Percentiles rank a stretch among this genome's conserved stretches.
Evolutionary conservation across 2,113 vertebrate genomes (phyloP).

Genomic region (Capricornis sumatraensis): DNA sequence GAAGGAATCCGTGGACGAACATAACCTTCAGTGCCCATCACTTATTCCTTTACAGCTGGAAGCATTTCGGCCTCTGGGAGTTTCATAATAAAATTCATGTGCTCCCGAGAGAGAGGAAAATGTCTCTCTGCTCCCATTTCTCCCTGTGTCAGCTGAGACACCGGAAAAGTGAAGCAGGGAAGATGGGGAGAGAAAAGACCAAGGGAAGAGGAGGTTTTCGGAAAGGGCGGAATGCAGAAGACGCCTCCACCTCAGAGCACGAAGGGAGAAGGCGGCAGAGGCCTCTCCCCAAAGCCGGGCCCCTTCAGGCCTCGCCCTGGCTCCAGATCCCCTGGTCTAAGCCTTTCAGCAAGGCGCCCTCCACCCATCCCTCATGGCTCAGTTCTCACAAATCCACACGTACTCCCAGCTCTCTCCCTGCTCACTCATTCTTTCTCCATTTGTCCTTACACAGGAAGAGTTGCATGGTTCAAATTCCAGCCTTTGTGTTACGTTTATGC

Average conservation of each 20-base stretch:
- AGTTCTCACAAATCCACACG: background rate
- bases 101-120: background rate
- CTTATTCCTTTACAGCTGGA: background rate
- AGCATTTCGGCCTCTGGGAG: background rate
- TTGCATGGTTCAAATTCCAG: background rate
- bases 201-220: background rate
- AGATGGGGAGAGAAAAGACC: background rate
- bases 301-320: too few relatives aligned
- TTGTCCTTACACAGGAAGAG: background rate
- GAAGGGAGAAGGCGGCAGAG: fast-evolving
- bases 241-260: background rate
- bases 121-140: background rate
- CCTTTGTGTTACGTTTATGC: background rate
- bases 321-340: background rate
- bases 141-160: background rate
- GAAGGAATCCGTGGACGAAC: background rate
- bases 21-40: background rate
- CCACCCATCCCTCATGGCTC: fast-evolving
- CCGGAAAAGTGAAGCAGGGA: background rate
- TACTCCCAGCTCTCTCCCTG: background rate
- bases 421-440: background rate
- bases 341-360: fast-evolving
- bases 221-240: background rate
- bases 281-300: background rate
- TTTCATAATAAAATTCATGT: background rate